Evolutionary conservation across 2,113 vertebrate genomes (phyloP).

Genomic region (Suncus etruscus): DNA sequence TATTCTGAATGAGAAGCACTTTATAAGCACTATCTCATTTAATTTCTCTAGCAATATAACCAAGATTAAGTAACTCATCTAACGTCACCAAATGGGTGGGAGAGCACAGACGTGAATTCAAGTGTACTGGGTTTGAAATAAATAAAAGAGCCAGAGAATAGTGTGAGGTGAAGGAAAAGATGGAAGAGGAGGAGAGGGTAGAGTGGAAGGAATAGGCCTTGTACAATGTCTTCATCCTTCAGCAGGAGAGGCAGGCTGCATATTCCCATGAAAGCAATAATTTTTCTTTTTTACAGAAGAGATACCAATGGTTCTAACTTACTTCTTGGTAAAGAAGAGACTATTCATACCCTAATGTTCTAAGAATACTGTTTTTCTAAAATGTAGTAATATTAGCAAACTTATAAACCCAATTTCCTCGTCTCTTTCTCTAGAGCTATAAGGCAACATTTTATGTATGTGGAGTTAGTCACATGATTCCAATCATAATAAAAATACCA

Average conservation of each 20-base stretch:
- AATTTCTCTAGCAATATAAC: conserved; percentile 23
- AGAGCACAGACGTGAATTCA: conserved; percentile 25
- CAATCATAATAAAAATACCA: conserved; percentile 55
- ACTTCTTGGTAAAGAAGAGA: background rate
- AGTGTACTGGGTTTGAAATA: background rate
- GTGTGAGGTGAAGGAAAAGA: too few species aligned
- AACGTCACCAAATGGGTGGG: conserved; percentile 48
- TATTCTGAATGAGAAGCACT: conserved; percentile 44
- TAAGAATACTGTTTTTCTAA: conserved; percentile 14
- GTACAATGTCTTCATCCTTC: background rate
- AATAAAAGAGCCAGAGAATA: background rate
- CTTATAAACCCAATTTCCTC: conserved; percentile 21
- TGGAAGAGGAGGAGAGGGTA: background rate
- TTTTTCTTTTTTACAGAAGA: background rate
- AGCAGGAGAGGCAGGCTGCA: background rate
- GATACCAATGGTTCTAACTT: background rate
- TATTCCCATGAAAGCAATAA: background rate
- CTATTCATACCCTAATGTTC: background rate
- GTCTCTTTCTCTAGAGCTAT: background rate
- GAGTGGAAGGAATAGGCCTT: background rate
- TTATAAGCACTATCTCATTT: conserved; percentile 65
- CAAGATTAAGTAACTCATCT: conserved; percentile 51
- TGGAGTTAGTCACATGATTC: conserved; percentile 65
- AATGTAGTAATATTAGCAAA: conserved; percentile 26
- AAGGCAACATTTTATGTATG: conserved; percentile 50